These are phyloP conservation scores for Orientallactaga bullata DNA, from an alignment of 2,113 vertebrate species.

Conservation along the genomic window DNA sequence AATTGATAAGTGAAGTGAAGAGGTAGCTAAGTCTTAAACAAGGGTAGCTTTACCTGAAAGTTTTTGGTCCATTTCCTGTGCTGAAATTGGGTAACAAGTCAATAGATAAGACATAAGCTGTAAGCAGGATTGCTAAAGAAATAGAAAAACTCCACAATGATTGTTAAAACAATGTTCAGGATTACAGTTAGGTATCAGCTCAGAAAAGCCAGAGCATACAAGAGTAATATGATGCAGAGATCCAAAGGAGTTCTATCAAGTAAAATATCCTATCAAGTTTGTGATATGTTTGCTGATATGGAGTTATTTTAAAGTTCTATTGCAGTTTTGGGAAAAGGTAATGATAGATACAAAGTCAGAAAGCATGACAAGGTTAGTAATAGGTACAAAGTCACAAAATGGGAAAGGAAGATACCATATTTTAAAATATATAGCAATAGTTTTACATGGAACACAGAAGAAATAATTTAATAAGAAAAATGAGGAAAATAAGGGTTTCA, in stretches of 20 bases:
- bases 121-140: background rate
- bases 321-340: background rate
- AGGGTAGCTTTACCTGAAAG: background rate
- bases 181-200: background rate
- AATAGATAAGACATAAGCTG: background rate
- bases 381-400: background rate
- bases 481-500: background rate
- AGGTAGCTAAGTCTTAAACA: background rate
- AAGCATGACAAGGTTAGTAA: background rate
- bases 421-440: background rate
- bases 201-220: background rate
- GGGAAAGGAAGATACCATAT: background rate
- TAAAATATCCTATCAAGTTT: background rate
- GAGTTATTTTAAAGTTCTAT: background rate
- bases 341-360: background rate
- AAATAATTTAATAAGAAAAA: constrained; percentile 3
- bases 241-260: background rate
- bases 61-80: background rate
- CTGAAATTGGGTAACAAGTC: background rate
- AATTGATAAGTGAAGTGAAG: background rate
- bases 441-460: background rate
- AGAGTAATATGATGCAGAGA: background rate
- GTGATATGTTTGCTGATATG: background rate
- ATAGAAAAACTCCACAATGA: background rate
- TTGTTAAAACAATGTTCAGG: background rate